Conservation (phyloP, 2,797 vertebrate genomes). For the Sciurus carolinensis region DNA sequence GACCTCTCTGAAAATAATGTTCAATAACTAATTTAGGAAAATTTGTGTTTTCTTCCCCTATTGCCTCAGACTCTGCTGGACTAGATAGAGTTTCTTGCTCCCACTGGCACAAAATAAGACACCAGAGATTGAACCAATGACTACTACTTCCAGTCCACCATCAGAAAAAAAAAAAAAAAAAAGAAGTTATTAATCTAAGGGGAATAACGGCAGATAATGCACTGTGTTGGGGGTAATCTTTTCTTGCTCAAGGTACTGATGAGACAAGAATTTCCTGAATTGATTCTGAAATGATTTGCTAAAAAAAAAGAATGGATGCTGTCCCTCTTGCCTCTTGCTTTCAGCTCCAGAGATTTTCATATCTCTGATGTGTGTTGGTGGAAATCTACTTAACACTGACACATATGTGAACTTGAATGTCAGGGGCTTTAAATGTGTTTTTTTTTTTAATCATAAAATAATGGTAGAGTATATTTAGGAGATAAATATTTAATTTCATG, state of each 20-base stretch:
- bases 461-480: neutral
- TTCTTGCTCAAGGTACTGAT: neutral
- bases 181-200: neutral
- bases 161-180: neutral
- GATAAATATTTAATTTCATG: neutral
- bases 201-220: neutral
- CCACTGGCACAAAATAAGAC: neutral
- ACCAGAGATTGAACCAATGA: neutral
- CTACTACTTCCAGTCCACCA: neutral
- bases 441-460: neutral
- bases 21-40: constrained; percentile 1
- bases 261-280: neutral
- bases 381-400: neutral
- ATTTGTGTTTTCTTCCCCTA: neutral
- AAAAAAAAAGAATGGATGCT: neutral
- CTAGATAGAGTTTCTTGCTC: neutral
- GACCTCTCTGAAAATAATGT: neutral
- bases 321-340: neutral
- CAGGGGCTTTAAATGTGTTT: neutral
- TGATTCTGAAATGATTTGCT: neutral
- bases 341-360: neutral
- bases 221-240: neutral
- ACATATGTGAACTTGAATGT: neutral
- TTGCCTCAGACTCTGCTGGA: neutral
- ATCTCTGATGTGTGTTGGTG: neutral